Base-by-base conservation (phyloP, 1,140 invertebrate genomes). In the Drosophila mauritiana region DNA sequence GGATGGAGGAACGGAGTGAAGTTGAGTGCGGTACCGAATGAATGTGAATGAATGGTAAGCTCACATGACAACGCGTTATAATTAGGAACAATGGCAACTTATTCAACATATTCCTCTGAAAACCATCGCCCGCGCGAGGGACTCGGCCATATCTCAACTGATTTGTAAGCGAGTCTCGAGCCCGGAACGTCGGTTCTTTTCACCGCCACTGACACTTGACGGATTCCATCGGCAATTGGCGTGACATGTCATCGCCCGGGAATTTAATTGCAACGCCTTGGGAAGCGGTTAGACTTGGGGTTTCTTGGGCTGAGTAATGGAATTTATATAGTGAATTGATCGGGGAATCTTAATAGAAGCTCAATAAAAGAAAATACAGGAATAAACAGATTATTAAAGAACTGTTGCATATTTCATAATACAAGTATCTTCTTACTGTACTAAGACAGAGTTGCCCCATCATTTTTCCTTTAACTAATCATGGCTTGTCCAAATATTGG, bases 11-110 rank as follows among this genome's bases (percentile, higher is more conserved):
- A 54, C 37, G 51, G 55, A 72, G 40, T 61, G 63, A 17, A 51
- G 43, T 37, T 73, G 62, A 67, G 54, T 58, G 69, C 55, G 48
- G 57, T 61, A 53, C 43, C 39, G 57, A 61, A 52, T 65, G 73
- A 85, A 88, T 86, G 83, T 65, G 73, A 85, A 88, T 86, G 83
- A 86, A 86, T 88, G 79, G 79, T 78, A 79, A 86, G 82, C 82
- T 86, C 82, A 86, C 83, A 86, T 86, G 83, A 86, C 82, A 86
- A 86, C 82, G 83, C 83, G 80, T 88, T 88, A 88, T 86, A 86
- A 86, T 88, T 86, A 86, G 88, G 82, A 86, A 86, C 82, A 86
- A 86, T 86, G 82, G 70, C 79, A 64, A 86, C 56, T 79, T 86
- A 86, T 88, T 86, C 82, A 86, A 81, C 58, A 64, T 70, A 72